These are phyloP conservation scores for Hexactinellida sp. DNA, from an alignment of 37 sponge, comb jelly and placozoan genomes.

Conservation along the genomic window DNA sequence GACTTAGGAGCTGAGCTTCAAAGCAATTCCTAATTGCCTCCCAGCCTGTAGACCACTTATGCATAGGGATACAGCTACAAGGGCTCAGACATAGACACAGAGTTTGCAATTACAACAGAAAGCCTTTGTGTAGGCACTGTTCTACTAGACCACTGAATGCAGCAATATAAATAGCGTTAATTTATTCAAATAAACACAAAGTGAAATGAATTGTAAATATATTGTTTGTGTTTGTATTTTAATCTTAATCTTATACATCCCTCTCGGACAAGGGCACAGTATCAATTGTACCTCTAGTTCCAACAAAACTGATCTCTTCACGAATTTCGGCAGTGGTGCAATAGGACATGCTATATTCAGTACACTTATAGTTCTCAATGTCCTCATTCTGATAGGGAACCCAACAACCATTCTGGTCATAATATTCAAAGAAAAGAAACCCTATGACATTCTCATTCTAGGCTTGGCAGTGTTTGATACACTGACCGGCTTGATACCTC, in stretches of 20 bases:
- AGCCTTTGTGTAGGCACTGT: neutral
- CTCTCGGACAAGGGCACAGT: neutral
- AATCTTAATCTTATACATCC: neutral
- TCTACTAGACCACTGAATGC: neutral
- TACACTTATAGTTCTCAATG: neutral
- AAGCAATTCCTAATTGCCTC: no score
- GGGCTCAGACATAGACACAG: no score
- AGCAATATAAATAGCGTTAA: constrained; percentile 3
- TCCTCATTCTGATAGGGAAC: neutral
- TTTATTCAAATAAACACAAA: neutral
- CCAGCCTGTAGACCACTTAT: no score
- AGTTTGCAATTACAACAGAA: neutral
- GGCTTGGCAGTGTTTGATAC: constrained; percentile 13
- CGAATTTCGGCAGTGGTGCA: neutral
- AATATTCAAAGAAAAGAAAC: constrained; percentile 15
- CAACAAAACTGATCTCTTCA: neutral
- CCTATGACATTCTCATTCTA: constrained; percentile 5
- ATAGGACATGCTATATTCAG: neutral
- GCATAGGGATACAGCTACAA: no score
- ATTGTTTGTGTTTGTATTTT: neutral
- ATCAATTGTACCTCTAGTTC: neutral
- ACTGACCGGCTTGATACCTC: neutral
- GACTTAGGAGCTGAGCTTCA: no score
- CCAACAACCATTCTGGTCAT: neutral
- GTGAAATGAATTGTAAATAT: neutral